Conservation (phyloP, 2,797 vertebrate genomes). For the Trachurus trachurus region DNA sequence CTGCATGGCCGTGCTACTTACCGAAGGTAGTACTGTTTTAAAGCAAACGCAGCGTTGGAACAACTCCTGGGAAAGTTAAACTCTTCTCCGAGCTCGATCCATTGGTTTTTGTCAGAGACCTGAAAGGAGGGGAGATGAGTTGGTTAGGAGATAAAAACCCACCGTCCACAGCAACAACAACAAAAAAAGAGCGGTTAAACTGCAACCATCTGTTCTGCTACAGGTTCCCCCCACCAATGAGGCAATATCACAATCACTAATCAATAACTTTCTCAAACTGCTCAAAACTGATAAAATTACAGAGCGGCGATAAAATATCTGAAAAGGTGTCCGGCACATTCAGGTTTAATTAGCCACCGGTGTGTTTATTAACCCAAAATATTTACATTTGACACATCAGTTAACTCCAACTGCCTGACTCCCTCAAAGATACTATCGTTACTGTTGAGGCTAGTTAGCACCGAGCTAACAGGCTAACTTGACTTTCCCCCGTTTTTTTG, state of each 20-base stretch:
- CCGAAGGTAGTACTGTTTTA: conserved; percentile 99
- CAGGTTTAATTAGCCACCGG: not conserved
- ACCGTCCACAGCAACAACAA: conserved; percentile 20
- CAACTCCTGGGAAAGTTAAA: conserved; percentile 99
- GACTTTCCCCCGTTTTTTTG: conserved; percentile 45
- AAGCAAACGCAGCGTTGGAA: conserved; percentile 99
- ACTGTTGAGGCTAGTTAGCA: conserved; percentile 79
- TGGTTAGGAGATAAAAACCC: conserved; percentile 37
- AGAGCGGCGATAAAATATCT: fast-evolving
- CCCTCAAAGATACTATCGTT: conserved; percentile 62
- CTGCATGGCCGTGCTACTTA: conserved; percentile 85
- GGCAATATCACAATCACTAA: conserved; percentile 50
- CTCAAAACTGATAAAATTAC: conserved; percentile 24
- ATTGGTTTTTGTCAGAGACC: conserved; percentile 99
- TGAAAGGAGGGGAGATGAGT: conserved; percentile 76
- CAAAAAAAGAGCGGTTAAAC: conserved; percentile 56
- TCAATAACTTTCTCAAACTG: conserved; percentile 74
- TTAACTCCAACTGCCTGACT: conserved; percentile 56
- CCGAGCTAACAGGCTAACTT: conserved; percentile 78
- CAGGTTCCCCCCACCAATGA: conserved; percentile 51
- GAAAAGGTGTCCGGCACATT: fast-evolving
- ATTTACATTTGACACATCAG: conserved; percentile 62
- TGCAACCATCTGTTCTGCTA: conserved; percentile 66
- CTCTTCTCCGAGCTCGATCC: conserved; percentile 97
- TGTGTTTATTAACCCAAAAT: not conserved